Conservation (phyloP, 92 coral and sea anemone genomes). For the Metridium senile region DNA sequence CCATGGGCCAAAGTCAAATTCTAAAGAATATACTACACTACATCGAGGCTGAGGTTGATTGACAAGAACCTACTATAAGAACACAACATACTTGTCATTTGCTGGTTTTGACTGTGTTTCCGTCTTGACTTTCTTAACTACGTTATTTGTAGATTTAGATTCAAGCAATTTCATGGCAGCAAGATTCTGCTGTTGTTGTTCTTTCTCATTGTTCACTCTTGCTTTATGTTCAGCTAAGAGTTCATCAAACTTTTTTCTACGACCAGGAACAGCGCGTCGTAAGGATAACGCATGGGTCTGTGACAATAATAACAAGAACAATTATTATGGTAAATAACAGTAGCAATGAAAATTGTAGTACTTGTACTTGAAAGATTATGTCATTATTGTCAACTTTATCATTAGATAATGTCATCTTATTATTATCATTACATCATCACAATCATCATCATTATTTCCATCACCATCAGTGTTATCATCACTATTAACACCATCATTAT, state of each 20-base stretch:
- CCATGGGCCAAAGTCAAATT: too few species aligned
- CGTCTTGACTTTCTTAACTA: conserved; percentile 17
- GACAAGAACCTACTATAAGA: too few species aligned
- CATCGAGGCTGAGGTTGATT: too few species aligned
- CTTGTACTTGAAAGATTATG: too few species aligned
- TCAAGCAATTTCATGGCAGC: conserved; percentile 65
- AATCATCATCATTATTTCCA: neutral
- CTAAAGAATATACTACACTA: too few species aligned
- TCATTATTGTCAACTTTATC: too few species aligned
- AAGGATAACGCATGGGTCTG: conserved; percentile 98
- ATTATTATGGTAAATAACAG: too few species aligned
- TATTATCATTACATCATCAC: neutral
- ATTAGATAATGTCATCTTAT: too few species aligned
- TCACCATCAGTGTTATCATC: neutral
- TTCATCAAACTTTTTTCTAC: conserved; percentile 89
- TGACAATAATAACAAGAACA: neutral
- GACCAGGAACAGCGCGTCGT: conserved; percentile 91
- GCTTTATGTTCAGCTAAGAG: conserved; percentile 91
- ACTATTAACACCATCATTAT: neutral
- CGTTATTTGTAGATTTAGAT: conserved; percentile 43
- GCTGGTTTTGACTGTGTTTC: conserved; percentile 11
- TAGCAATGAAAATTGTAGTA: too few species aligned
- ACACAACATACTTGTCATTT: conserved; percentile 35
- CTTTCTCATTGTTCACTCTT: conserved; percentile 91
- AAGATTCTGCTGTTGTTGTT: conserved; percentile 70